phyloP scores from a whole-genome alignment of 2,888 invertebrate species.

The Mimas tiliae region DNA sequence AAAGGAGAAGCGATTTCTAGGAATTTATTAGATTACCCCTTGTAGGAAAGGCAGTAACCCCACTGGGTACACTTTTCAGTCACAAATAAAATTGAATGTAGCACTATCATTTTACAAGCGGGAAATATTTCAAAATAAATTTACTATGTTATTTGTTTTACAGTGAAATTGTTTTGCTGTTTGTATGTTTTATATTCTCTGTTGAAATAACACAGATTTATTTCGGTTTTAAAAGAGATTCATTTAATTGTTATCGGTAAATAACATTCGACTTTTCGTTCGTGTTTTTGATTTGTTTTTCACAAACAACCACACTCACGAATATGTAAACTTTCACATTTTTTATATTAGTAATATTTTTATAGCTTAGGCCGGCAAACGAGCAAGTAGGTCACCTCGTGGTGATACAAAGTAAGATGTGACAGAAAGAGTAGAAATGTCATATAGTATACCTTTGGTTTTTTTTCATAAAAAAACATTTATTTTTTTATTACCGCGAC shows the following conservation, averaged over 20 bases:
- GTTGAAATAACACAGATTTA: constrained; percentile 5
- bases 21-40: constrained; percentile 40
- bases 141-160: constrained; percentile 25
- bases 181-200: neutral
- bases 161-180: neutral
- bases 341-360: no score
- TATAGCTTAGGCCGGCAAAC: no score
- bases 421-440: no score
- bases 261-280: neutral
- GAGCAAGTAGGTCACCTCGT: no score
- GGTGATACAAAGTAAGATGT: no score
- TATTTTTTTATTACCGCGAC: no score
- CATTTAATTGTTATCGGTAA: neutral
- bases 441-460: no score
- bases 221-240: neutral
- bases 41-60: constrained; percentile 35
- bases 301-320: no score
- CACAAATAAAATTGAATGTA: constrained; percentile 42
- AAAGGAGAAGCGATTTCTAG: constrained; percentile 30
- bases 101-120: constrained; percentile 37
- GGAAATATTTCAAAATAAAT: constrained; percentile 35
- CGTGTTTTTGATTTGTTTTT: neutral
- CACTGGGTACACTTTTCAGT: constrained; percentile 41
- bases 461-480: no score
- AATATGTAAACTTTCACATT: no score